Evolutionary conservation across 2,113 vertebrate genomes (phyloP).

Genomic region (Coptodon rendalli): DNA sequence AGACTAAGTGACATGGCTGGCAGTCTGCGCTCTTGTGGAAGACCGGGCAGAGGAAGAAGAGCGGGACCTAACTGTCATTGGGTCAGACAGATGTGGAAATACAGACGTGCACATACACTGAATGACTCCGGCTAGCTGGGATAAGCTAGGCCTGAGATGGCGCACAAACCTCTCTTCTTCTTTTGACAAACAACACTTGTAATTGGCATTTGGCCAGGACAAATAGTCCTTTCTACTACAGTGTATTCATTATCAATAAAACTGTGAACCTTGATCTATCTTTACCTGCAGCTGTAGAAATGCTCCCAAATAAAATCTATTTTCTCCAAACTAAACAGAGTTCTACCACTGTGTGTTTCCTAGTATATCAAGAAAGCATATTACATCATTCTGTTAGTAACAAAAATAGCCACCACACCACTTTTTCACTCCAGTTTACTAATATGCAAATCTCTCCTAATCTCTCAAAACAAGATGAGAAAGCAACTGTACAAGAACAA

Average conservation of each 20-base stretch:
- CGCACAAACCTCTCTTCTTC: conserved; percentile 22
- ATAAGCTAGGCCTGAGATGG: background rate
- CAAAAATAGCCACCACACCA: background rate
- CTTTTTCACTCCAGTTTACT: background rate
- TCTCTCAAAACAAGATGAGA: background rate
- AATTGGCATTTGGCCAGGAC: background rate
- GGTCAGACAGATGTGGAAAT: conserved; percentile 41
- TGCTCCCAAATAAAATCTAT: background rate
- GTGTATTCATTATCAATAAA: background rate
- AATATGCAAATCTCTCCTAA: background rate
- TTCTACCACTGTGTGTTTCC: background rate
- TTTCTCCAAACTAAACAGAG: background rate
- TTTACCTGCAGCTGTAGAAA: background rate
- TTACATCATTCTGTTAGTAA: background rate
- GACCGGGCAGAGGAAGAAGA: conserved; percentile 34
- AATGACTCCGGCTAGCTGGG: background rate
- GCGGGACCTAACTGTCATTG: conserved; percentile 47
- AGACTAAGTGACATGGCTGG: conserved; percentile 67
- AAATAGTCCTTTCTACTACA: background rate
- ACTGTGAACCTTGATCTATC: background rate
- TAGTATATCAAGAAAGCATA: background rate
- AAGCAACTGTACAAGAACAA: background rate
- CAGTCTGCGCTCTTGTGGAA: conserved; percentile 46
- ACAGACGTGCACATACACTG: background rate
- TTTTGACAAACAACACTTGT: background rate